Base-by-base conservation (phyloP, 1,140 invertebrate genomes). In the Panonychus citri region DNA sequence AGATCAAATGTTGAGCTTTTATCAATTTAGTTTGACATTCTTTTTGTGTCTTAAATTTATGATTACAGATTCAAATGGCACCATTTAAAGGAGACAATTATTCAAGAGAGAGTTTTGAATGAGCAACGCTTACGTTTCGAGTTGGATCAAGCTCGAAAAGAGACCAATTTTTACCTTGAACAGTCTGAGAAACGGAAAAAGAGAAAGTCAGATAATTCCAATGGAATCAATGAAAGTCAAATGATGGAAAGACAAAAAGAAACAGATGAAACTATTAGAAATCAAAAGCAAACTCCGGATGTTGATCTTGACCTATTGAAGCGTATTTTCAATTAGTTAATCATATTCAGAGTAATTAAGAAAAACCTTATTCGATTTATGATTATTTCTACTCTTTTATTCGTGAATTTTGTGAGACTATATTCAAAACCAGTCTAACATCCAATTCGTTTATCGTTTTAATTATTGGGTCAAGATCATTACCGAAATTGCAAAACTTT, bases 121-220 rank as follows among this genome's bases (percentile, higher is more conserved):
- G 81, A 85, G 66, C 87, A 94, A 67, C 78, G 82, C 67, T 67
- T 94, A 43, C 70, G 81, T 59, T 77, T 81, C 19, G 91, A 95
- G 74, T 84, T 96, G 51, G 77, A 84, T 5, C 82, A 89, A 66
- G 87, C 83, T 0, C 91, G 91, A 70, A 78, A 80, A 65, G 85
- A 94, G 72, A 79, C 84, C 0, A 81, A 81, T 48, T 87, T 81
- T 72, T 84, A 86, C 69, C 79, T 81, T 49, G 74, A 77, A 57
- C 87, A 85, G 74, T 71, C 89, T 13, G 82, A 86, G 61, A 79
- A 75, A 69, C 63, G 80, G 10, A 77, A 76, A 42, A 54, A 21
- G 27, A 17, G n/a, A n/a, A 54, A 54, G 28, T n/a, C 25, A 2
- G 49, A 25, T n/a, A 28, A 26, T 12, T n/a, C n/a, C n/a, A n/a